Base-by-base conservation (phyloP, 2,797 vertebrate species). In the Scolopax rusticola region DNA sequence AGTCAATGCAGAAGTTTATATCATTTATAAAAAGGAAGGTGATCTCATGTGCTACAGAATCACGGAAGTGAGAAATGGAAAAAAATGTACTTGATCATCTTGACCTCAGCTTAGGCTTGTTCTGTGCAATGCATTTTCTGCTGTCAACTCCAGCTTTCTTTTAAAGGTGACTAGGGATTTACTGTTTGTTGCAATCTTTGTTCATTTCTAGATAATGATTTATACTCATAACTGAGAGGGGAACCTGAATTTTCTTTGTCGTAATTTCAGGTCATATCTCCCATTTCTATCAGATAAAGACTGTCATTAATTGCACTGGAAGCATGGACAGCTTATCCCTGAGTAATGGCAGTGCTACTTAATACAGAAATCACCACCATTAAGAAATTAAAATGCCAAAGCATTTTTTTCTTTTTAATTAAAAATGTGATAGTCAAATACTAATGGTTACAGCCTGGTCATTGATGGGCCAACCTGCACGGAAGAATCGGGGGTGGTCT, bases 21-120 rank as follows among this genome's bases (percentile, higher is more conserved):
- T 88, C 9, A 79, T 95, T 87, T 93, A 70, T 54, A 6, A 73
- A 90, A 87, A 94, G 80, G 86, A 95, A 95, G 86, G 68, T 95
- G 78, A 91, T 88, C 57, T 95, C 89, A 79, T 92, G 32, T 67
- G n/a, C 45, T 84, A 50, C 32, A 86, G 65, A 94, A 57, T 48
- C 63, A 85, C 1, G 9, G 87, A 87, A 91, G 59, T 65, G 61
- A 90, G 61, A 91, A 90, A 65, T 65, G 33, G 63, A 86, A 95
- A 89, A 89, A 91, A 96, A 88, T 30, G 6, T 38, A 54, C n/a
- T 79, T 54, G n/a, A 36, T 87, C 69, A 17, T 40, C 74, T 78
- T 91, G 76, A 65, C 64, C 38, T 73, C 54, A 88, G 45, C 25
- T 33, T 67, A 61, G 14, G 18, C 27, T 77, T 60, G 21, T 14